A percentile compares a stretch with the other conserved stretches of the same genome.
Conservation (phyloP, 2,888 invertebrate genomes). For the Cistogaster globosa region DNA sequence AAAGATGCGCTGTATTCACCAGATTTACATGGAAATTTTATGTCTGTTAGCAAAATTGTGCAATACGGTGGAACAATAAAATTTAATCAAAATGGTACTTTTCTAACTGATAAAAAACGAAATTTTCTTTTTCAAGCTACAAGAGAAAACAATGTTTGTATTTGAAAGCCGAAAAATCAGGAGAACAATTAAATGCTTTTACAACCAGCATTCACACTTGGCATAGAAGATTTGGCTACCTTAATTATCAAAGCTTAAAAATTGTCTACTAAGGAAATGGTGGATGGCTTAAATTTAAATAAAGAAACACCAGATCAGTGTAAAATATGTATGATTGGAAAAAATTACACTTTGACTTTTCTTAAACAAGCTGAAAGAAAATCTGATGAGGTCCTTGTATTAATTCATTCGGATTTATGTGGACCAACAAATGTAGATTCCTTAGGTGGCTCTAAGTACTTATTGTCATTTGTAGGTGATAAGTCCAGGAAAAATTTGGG, state of each 20-base stretch:
- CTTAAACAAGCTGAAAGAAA: too few species aligned
- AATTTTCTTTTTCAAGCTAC: background rate
- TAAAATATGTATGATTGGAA: too few species aligned
- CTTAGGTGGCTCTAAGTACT: constrained; percentile 7
- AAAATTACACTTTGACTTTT: too few species aligned
- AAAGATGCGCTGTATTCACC: too few species aligned
- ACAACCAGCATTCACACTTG: constrained; percentile 19
- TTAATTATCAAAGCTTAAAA: constrained; percentile 18
- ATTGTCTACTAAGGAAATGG: constrained; percentile 1
- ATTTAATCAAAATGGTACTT: constrained; percentile 31
- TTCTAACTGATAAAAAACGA: background rate
- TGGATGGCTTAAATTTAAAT: too few species aligned
- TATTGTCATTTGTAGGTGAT: too few species aligned
- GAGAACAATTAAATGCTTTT: too few species aligned
- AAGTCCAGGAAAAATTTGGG: constrained; percentile 45
- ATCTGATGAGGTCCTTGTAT: constrained; percentile 5
- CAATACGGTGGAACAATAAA: constrained; percentile 5
- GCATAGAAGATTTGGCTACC: constrained; percentile 6
- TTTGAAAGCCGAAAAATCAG: constrained; percentile 13
- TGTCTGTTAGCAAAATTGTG: too few species aligned
- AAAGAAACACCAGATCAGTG: constrained; percentile 10
- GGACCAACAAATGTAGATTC: constrained; percentile 4
- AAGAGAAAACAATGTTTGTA: constrained; percentile 1
- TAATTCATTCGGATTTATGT: constrained; percentile 24
- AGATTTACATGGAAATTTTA: too few species aligned